Percentiles rank a stretch among this genome's conserved stretches.
Evolutionary conservation across 1,140 invertebrate species (phyloP).

Genomic region (Sinonovacula constricta): DNA sequence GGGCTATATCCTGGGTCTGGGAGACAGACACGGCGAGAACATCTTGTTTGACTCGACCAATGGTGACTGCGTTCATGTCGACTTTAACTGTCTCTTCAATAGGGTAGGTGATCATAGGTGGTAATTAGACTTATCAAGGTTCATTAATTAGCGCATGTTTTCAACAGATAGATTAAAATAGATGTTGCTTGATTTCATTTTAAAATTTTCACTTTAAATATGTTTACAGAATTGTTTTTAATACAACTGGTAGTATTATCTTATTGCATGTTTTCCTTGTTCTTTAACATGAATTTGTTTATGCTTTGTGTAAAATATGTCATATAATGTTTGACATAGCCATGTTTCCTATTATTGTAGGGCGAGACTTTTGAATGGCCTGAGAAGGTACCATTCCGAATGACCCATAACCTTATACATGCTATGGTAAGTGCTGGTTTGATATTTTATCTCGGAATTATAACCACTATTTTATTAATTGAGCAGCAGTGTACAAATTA

Average conservation of each 20-base stretch:
- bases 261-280: too few relatives aligned
- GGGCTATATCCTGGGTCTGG: slow-evolving; percentile 97
- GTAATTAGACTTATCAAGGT: background rate
- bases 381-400: slow-evolving; percentile 94
- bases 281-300: too few relatives aligned
- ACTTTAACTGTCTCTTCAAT: slow-evolving; percentile 99
- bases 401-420: slow-evolving; percentile 97
- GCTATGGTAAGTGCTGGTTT: slow-evolving; percentile 89
- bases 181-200: background rate
- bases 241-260: too few relatives aligned
- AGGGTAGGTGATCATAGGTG: slow-evolving; percentile 80
- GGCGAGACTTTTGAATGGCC: slow-evolving; percentile 93
- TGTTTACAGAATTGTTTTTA: too few relatives aligned
- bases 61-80: slow-evolving; percentile 97
- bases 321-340: too few relatives aligned
- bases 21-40: slow-evolving; percentile 99
- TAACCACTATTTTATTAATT: too few relatives aligned
- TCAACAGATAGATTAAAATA: background rate
- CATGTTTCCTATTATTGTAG: slow-evolving; percentile 73
- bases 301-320: too few relatives aligned
- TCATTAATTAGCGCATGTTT: background rate
- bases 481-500: too few relatives aligned
- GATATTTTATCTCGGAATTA: background rate
- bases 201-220: too few relatives aligned
- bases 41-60: slow-evolving; percentile 94